phyloP scores from a whole-genome alignment of 2,888 invertebrate genomes.

The Drosophila lutescens region DNA sequence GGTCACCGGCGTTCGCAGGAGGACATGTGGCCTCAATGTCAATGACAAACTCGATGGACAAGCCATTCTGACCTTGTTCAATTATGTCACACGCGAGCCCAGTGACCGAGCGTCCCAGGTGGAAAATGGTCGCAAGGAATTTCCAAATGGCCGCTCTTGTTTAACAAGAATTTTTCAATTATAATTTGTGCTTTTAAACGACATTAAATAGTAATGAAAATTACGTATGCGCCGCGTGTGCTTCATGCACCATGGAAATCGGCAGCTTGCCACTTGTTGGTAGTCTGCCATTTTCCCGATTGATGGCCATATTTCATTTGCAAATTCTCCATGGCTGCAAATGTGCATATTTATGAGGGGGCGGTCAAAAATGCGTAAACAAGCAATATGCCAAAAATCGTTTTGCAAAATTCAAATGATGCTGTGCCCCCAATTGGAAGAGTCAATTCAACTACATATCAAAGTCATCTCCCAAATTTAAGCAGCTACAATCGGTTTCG shows the following conservation, averaged over 20 bases:
- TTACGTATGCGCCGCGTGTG: constrained; percentile 31
- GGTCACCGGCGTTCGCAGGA: constrained; percentile 17
- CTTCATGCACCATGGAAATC: constrained; percentile 15
- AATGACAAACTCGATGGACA: constrained; percentile 16
- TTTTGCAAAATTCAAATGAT: constrained; percentile 14
- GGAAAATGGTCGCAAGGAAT: constrained; percentile 1
- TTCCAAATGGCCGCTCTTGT: constrained; percentile 6
- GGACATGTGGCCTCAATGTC: constrained; percentile 42
- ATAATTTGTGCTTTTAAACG: constrained; percentile 16
- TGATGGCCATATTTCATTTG: constrained; percentile 59
- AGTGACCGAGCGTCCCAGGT: not conserved
- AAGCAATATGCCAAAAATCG: constrained; percentile 33
- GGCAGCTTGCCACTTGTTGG: constrained; percentile 64
- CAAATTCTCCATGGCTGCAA: constrained; percentile 46
- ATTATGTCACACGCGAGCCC: constrained; percentile 21
- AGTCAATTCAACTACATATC: constrained; percentile 19
- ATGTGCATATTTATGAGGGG: constrained; percentile 65
- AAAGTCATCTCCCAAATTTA: constrained; percentile 12
- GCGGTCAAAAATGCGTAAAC: constrained; percentile 8
- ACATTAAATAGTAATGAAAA: constrained; percentile 30
- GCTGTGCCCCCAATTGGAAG: constrained; percentile 1
- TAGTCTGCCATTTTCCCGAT: constrained; percentile 29
- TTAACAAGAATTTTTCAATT: constrained; percentile 8
- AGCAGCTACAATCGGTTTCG: constrained; percentile 2
- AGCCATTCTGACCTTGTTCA: constrained; percentile 18